phyloP scores from a whole-genome alignment of 2,797 vertebrate species.

The Odontamblyopus lacepedii region DNA sequence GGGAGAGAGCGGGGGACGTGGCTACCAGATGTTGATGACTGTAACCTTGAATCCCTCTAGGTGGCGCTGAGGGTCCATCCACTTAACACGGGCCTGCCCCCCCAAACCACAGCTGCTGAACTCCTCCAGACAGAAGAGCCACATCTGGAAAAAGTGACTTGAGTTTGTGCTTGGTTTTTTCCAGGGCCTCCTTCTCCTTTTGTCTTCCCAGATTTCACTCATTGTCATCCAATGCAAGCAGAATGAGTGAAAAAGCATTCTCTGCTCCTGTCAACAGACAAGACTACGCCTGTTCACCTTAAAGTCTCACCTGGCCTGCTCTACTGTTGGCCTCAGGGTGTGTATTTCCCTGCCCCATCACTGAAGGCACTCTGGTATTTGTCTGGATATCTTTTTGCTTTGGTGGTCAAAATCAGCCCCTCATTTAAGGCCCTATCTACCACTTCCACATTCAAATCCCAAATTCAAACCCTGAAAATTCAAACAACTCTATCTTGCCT shows the following conservation, averaged over 20 bases:
- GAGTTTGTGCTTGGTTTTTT: slow-evolving; percentile 19
- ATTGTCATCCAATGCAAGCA: not conserved
- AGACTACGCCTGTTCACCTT: slow-evolving; percentile 42
- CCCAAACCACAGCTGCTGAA: slow-evolving; percentile 47
- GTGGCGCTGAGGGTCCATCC: slow-evolving; percentile 50
- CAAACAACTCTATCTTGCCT: not conserved
- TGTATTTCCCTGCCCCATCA: slow-evolving; percentile 51
- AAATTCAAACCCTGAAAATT: too few species aligned
- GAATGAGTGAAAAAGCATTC: not conserved
- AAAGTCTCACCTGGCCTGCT: slow-evolving; percentile 55
- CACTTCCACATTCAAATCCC: not conserved
- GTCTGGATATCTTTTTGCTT: slow-evolving; percentile 10
- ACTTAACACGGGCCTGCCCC: not conserved
- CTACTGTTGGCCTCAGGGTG: slow-evolving; percentile 44
- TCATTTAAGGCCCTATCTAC: not conserved
- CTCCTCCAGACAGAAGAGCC: slow-evolving; percentile 42
- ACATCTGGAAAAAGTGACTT: slow-evolving; percentile 69
- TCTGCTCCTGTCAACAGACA: slow-evolving; percentile 29
- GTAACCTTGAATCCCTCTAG: slow-evolving; percentile 31
- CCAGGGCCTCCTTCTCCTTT: slow-evolving; percentile 41
- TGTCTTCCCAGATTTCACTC: slow-evolving; percentile 28
- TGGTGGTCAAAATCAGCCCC: not conserved
- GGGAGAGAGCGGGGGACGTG: slow-evolving; percentile 46
- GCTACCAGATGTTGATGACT: slow-evolving; percentile 57
- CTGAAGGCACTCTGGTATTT: slow-evolving; percentile 22